Evolutionary conservation across 2,888 invertebrate genomes (phyloP).

Genomic region (Erannis defoliaria): DNA sequence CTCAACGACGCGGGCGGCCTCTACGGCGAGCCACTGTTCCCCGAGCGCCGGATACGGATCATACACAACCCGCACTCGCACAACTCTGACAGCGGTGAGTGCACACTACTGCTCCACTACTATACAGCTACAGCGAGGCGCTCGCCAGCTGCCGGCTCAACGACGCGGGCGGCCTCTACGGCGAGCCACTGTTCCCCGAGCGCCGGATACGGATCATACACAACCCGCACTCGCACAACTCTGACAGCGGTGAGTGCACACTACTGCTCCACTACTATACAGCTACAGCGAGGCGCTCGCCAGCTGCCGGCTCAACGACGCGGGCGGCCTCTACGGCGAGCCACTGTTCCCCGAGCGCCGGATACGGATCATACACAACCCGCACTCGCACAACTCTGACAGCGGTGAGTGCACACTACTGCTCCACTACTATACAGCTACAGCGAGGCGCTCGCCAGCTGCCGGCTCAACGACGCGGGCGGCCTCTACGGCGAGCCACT

Average conservation of each 20-base stretch:
- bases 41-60: conserved; percentile 96
- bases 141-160: conserved; percentile 63
- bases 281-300: neutral
- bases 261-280: neutral
- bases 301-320: neutral
- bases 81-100: conserved; percentile 42
- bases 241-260: conserved; percentile 40
- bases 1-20: conserved; percentile 84
- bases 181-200: conserved; percentile 93
- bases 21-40: conserved; percentile 90
- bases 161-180: conserved; percentile 83
- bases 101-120: conserved; percentile 3
- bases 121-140: neutral
- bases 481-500: conserved; percentile 84
- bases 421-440: no score
- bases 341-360: conserved; percentile 89
- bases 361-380: conserved; percentile 97
- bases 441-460: neutral
- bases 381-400: conserved; percentile 81
- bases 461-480: neutral
- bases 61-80: conserved; percentile 94
- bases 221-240: conserved; percentile 90
- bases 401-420: conserved; percentile 35
- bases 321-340: conserved; percentile 74
- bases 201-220: conserved; percentile 96